Percentiles rank a stretch among this genome's conserved stretches.
Evolutionary conservation across 1,140 invertebrate species (phyloP).

Genomic region (Papilio aristodemus): DNA sequence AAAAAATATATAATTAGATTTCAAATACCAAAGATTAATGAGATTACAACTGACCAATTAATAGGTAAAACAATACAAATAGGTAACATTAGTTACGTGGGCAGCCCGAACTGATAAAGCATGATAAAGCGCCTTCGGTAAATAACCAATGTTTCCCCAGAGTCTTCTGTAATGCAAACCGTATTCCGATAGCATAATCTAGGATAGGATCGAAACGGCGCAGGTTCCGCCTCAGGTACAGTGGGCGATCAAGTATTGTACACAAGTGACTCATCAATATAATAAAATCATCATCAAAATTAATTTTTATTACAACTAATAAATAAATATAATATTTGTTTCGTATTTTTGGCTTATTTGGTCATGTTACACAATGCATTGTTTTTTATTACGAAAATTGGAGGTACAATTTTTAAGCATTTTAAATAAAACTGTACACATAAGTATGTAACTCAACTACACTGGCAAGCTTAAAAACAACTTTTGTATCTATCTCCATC

Average conservation of each 20-base stretch:
- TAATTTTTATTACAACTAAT: no score
- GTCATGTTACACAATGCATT: no score
- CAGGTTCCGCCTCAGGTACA: slow-evolving; percentile 9
- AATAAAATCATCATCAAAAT: no score
- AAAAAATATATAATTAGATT: neutral
- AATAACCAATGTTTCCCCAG: slow-evolving; percentile 30
- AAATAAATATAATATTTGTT: no score
- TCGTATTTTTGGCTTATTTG: no score
- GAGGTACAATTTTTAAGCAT: no score
- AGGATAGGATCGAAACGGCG: slow-evolving; percentile 14
- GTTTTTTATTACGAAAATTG: no score
- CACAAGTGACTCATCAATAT: neutral
- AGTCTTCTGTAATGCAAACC: slow-evolving; percentile 20
- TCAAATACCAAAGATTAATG: neutral
- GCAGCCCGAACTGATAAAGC: slow-evolving; percentile 6
- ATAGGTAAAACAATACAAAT: slow-evolving; percentile 23
- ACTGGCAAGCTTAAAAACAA: no score
- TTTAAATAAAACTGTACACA: no score
- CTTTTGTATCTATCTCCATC: no score
- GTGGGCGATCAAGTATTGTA: neutral
- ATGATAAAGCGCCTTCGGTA: slow-evolving; percentile 27
- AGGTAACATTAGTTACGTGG: slow-evolving; percentile 15
- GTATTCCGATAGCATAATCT: slow-evolving; percentile 18
- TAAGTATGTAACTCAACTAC: no score
- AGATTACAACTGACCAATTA: slow-evolving; percentile 33